Evolutionary conservation across 2,888 invertebrate species (phyloP).

Genomic region (Chymomyza procnemis): DNA sequence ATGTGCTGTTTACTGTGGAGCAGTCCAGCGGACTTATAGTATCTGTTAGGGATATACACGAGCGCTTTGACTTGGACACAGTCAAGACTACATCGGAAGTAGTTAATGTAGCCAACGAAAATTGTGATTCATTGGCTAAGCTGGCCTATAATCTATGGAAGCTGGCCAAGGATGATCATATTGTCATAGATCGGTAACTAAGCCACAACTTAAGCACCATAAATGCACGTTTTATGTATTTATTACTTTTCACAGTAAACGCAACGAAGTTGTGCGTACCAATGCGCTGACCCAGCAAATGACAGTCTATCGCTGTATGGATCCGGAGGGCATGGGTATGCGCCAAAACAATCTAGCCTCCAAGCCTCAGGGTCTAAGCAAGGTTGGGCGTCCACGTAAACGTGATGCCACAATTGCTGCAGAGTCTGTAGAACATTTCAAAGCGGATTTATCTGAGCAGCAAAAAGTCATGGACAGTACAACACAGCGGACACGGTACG

Average conservation of each 20-base stretch:
- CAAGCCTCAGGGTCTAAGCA: background rate
- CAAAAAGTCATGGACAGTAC: background rate
- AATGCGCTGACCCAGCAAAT: constrained; percentile 68
- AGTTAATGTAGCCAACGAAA: constrained; percentile 46
- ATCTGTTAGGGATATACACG: constrained; percentile 4
- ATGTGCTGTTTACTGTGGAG: background rate
- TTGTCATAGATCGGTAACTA: constrained; percentile 75
- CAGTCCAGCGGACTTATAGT: background rate
- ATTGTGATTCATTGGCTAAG: constrained; percentile 69
- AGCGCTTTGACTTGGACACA: constrained; percentile 33
- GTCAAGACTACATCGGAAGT: constrained; percentile 36
- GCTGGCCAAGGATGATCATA: constrained; percentile 71
- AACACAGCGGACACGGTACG: constrained; percentile 63
- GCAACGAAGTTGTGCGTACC: constrained; percentile 74
- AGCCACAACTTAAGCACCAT: no score
- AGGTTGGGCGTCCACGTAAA: constrained; percentile 59
- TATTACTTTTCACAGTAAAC: constrained; percentile 52
- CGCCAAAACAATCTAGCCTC: constrained; percentile 9
- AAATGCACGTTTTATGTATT: no score
- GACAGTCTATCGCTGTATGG: constrained; percentile 73
- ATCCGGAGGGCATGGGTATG: constrained; percentile 68
- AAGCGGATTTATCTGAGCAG: background rate
- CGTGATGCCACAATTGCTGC: constrained; percentile 9
- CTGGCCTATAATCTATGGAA: constrained; percentile 73
- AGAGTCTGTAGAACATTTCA: background rate